A percentile compares a stretch with the other conserved stretches of the same genome.
These are phyloP conservation scores for Mythimna albipuncta DNA, from an alignment of 2,888 invertebrate genomes.

Conservation along the genomic window DNA sequence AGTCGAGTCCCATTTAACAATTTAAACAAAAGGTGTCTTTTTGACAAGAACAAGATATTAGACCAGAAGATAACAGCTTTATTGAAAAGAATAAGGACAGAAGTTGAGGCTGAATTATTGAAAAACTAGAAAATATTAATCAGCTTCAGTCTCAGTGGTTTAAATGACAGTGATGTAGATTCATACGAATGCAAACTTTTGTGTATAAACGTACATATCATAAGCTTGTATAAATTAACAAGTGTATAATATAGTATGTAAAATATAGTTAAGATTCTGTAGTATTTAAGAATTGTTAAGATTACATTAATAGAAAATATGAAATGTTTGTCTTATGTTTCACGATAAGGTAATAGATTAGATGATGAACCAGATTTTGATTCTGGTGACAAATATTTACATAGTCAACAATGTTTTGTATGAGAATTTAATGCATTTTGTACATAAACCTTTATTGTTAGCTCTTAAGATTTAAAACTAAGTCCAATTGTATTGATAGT, in stretches of 20 bases:
- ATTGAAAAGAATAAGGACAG: conserved; percentile 84
- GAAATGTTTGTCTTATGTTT: no score
- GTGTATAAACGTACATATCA: no score
- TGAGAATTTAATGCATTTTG: not conserved
- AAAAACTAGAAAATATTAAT: conserved; percentile 77
- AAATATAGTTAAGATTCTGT: no score
- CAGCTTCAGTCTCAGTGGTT: conserved; percentile 50
- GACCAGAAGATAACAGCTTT: conserved; percentile 86
- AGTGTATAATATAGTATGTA: no score
- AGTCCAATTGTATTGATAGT: conserved; percentile 76
- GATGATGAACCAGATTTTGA: not conserved
- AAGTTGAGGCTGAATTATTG: conserved; percentile 90
- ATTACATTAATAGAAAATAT: no score
- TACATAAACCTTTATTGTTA: not conserved
- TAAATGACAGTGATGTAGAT: conserved; percentile 59
- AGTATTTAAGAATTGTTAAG: no score
- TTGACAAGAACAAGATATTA: conserved; percentile 70
- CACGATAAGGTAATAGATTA: no score
- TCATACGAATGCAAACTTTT: conserved; percentile 41
- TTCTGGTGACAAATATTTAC: not conserved
- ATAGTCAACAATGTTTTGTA: not conserved
- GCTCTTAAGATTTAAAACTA: conserved; percentile 28
- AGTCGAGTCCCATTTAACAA: conserved; percentile 80
- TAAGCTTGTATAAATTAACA: no score
- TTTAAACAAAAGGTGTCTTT: conserved; percentile 71